Evolutionary conservation across 1,140 invertebrate species (phyloP).

Genomic region (Orchestia grillus): DNA sequence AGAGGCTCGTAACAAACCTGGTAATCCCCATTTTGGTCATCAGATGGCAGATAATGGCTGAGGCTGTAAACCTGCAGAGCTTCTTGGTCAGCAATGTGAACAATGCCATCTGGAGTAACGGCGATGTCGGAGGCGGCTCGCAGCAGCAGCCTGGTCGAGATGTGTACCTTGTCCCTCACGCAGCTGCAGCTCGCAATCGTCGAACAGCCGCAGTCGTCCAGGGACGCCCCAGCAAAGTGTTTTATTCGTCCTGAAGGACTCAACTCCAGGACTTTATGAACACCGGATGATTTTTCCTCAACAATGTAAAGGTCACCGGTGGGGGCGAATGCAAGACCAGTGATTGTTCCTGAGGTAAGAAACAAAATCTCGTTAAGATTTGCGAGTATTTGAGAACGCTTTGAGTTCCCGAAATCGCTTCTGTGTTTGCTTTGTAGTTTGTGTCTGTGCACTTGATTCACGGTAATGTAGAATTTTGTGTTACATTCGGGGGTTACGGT

Average conservation of each 20-base stretch:
- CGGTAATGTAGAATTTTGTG: neutral
- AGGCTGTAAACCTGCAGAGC: conserved; percentile 87
- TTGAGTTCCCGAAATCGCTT: neutral
- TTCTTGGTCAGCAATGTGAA: conserved; percentile 92
- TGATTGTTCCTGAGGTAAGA: conserved; percentile 62
- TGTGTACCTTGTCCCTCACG: conserved; percentile 70
- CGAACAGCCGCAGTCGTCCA: conserved; percentile 72
- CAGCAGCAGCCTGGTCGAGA: conserved; percentile 61
- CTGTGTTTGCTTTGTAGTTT: neutral
- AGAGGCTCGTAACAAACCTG: conserved; percentile 77
- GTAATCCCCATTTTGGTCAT: conserved; percentile 87
- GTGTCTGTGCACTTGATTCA: neutral
- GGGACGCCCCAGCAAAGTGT: conserved; percentile 73
- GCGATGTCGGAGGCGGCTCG: conserved; percentile 90
- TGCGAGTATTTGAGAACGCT: neutral
- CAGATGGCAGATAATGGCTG: conserved; percentile 88
- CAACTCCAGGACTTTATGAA: conserved; percentile 68
- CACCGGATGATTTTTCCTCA: conserved; percentile 85
- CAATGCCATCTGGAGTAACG: conserved; percentile 91
- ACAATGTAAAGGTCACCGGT: conserved; percentile 95
- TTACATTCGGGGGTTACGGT: neutral
- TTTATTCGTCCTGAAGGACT: conserved; percentile 72
- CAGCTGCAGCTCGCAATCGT: conserved; percentile 63
- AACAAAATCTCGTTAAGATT: neutral
- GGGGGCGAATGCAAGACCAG: conserved; percentile 80